Conservation (phyloP, 2,888 invertebrate genomes). For the Apamea anceps region DNA sequence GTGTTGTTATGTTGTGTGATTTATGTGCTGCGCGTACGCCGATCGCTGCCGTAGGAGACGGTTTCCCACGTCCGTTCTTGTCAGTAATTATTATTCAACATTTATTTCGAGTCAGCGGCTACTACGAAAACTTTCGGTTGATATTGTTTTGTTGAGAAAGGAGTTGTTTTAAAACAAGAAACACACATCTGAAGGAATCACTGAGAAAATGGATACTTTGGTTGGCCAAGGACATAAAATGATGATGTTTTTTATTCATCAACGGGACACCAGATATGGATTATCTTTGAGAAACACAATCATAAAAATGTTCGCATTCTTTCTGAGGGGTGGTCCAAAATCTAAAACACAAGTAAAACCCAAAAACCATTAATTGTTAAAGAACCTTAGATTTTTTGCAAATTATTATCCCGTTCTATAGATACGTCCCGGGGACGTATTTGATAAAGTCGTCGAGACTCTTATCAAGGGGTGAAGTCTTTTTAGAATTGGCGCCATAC, state of each 20-base stretch:
- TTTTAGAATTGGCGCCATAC: slow-evolving; percentile 88
- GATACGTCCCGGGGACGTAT: slow-evolving; percentile 79
- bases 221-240: background rate
- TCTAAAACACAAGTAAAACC: slow-evolving; percentile 69
- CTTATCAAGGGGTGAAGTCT: slow-evolving; percentile 86
- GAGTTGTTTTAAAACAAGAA: background rate
- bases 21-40: slow-evolving; percentile 80
- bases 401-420: slow-evolving; percentile 78
- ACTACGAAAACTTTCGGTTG: slow-evolving; percentile 35
- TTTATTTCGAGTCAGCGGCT: slow-evolving; percentile 57
- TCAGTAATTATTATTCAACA: slow-evolving; percentile 72
- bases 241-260: background rate
- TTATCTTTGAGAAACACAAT: slow-evolving; percentile 3
- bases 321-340: slow-evolving; percentile 79
- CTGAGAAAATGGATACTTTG: background rate
- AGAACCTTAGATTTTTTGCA: slow-evolving; percentile 85
- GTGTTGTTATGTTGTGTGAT: slow-evolving; percentile 79
- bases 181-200: too few species aligned
- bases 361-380: slow-evolving; percentile 79
- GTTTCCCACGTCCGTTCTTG: slow-evolving; percentile 72
- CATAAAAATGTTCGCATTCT: slow-evolving; percentile 39
- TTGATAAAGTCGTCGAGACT: slow-evolving; percentile 85
- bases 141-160: background rate
- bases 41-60: slow-evolving; percentile 76
- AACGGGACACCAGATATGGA: background rate